A percentile compares a stretch with the other conserved stretches of the same genome.
phyloP scores from a whole-genome alignment of 2,113 vertebrate species.

The Camelus dromedarius region DNA sequence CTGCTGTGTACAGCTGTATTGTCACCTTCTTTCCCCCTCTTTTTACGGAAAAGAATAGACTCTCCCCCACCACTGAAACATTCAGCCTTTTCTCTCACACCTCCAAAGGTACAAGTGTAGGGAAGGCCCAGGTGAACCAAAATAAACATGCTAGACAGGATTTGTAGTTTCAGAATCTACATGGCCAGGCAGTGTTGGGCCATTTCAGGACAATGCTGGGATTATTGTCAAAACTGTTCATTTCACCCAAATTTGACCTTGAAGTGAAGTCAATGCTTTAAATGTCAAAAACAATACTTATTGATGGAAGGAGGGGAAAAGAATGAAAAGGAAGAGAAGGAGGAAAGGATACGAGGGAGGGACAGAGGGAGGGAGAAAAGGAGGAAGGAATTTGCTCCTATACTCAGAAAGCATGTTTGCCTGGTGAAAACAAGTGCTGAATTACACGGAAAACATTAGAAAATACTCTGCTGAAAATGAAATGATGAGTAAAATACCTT shows the following conservation, averaged over 20 bases:
- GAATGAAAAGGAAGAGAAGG: background rate
- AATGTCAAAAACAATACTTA: background rate
- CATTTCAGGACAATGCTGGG: background rate
- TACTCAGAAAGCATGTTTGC: slow-evolving; percentile 19
- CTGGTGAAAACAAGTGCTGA: background rate
- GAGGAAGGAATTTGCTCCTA: background rate
- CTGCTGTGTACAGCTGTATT: background rate
- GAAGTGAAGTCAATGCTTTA: background rate
- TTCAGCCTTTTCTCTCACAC: background rate
- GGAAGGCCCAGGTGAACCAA: background rate
- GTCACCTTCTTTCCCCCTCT: background rate
- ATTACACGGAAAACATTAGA: background rate
- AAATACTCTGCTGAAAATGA: slow-evolving; percentile 18
- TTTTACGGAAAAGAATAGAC: background rate
- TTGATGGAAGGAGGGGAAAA: background rate
- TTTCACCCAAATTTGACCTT: background rate
- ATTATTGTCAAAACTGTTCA: background rate
- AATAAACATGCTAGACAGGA: background rate
- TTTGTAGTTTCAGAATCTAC: background rate
- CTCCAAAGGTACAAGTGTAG: background rate
- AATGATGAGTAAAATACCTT: background rate
- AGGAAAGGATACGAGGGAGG: too few species aligned
- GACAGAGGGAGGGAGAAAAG: background rate
- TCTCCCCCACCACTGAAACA: background rate
- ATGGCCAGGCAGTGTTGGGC: background rate